A percentile compares a stretch with the other conserved stretches of the same genome.
Conservation (phyloP, 2,113 vertebrate species). For the Columba livia region DNA sequence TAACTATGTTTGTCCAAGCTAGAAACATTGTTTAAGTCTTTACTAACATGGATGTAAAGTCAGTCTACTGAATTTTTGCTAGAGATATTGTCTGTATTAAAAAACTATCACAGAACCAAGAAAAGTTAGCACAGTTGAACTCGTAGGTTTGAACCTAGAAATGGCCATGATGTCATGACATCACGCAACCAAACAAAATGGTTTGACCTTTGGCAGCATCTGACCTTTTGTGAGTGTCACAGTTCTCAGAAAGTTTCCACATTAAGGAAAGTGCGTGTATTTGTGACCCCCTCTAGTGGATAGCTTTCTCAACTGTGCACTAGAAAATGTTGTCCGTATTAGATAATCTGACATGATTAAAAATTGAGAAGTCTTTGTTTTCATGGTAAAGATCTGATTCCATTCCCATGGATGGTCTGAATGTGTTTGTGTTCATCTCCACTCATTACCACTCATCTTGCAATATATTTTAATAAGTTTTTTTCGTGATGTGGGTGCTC, state of each 20-base stretch:
- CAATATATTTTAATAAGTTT: neutral
- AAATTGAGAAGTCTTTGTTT: neutral
- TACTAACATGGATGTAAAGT: neutral
- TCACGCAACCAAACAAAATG: neutral
- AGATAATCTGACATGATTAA: neutral
- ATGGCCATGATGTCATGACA: neutral
- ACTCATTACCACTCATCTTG: neutral
- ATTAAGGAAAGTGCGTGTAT: neutral
- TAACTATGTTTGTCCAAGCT: neutral
- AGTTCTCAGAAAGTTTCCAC: neutral
- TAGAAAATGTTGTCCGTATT: neutral
- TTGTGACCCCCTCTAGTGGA: constrained; percentile 43
- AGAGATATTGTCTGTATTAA: neutral
- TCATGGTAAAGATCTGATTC: neutral
- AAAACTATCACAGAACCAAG: neutral
- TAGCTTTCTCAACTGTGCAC: neutral
- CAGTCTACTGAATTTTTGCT: neutral
- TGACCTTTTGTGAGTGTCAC: neutral
- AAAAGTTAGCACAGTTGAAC: neutral
- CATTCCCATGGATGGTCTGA: neutral
- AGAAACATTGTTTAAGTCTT: neutral
- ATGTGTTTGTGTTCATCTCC: neutral
- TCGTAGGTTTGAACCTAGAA: neutral
- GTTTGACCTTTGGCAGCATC: neutral
- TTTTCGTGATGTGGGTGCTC: neutral